Conservation (phyloP, 1,140 invertebrate species). For the Psix sp. region DNA sequence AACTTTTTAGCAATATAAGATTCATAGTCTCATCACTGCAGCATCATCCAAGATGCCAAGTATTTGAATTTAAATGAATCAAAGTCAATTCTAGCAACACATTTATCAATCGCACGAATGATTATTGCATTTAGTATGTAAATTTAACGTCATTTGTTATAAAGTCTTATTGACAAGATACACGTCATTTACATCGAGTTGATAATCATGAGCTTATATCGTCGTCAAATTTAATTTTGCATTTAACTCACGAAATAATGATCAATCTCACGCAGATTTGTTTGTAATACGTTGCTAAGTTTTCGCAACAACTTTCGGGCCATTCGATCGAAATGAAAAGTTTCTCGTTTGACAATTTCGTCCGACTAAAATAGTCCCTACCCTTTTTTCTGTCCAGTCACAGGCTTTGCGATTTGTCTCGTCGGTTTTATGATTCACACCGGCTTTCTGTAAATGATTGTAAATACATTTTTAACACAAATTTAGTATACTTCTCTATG, state of each 20-base stretch:
- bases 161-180: conserved; percentile 40
- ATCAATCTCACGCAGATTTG: conserved; percentile 24
- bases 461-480: conserved; percentile 49
- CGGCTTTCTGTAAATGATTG: conserved; percentile 36
- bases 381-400: too few relatives aligned
- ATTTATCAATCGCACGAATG: too few relatives aligned
- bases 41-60: conserved; percentile 38
- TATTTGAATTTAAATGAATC: conserved; percentile 26
- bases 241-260: conserved; percentile 44
- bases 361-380: too few relatives aligned
- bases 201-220: conserved; percentile 24
- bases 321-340: neutral
- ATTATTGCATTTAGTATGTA: conserved; percentile 58
- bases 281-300: conserved; percentile 21
- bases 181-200: conserved; percentile 23
- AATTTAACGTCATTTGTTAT: conserved; percentile 53
- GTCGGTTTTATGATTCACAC: conserved; percentile 1
- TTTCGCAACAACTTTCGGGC: conserved; percentile 11
- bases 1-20: conserved; percentile 37
- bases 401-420: conserved; percentile 9
- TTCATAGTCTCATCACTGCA: conserved; percentile 22
- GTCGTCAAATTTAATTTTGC: conserved; percentile 48
- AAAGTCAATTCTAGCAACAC: too few relatives aligned
- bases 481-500: conserved; percentile 9
- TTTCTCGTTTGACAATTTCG: neutral